These are phyloP conservation scores for Upupa epops DNA, from an alignment of 2,113 vertebrate species.

Conservation along the genomic window DNA sequence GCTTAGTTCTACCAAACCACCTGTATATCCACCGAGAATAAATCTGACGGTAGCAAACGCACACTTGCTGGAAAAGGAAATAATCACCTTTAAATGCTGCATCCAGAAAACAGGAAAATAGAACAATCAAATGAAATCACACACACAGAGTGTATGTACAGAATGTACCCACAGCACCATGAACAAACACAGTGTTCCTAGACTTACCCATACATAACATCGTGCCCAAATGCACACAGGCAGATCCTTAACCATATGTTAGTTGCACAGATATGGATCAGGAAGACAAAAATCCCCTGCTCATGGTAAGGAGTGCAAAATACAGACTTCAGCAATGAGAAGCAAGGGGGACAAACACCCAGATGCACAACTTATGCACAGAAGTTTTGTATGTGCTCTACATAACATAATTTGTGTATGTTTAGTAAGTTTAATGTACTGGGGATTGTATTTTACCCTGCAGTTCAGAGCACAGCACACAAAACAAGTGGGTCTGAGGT, in stretches of 20 bases:
- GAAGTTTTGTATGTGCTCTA: not conserved
- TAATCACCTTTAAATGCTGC: not conserved
- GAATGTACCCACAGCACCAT: not conserved
- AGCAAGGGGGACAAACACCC: not conserved
- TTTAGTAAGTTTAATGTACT: not conserved
- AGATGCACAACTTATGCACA: not conserved
- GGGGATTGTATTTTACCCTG: not conserved
- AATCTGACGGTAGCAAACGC: not conserved
- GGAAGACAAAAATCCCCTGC: not conserved
- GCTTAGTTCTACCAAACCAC: not conserved
- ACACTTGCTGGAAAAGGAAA: not conserved
- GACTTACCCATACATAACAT: not conserved
- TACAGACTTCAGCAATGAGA: not conserved
- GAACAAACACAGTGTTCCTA: not conserved
- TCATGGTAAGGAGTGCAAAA: not conserved
- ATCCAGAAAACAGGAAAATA: slow-evolving; percentile 20
- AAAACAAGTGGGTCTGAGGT: not conserved
- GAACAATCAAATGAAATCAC: not conserved
- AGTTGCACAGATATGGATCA: not conserved
- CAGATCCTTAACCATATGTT: not conserved
- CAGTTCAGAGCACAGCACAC: not conserved
- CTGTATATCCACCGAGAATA: not conserved
- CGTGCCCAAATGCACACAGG: not conserved
- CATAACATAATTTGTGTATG: not conserved
- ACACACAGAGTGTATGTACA: not conserved